phyloP scores from a whole-genome alignment of 2,888 invertebrate species.

The Zeuzera pyrina region DNA sequence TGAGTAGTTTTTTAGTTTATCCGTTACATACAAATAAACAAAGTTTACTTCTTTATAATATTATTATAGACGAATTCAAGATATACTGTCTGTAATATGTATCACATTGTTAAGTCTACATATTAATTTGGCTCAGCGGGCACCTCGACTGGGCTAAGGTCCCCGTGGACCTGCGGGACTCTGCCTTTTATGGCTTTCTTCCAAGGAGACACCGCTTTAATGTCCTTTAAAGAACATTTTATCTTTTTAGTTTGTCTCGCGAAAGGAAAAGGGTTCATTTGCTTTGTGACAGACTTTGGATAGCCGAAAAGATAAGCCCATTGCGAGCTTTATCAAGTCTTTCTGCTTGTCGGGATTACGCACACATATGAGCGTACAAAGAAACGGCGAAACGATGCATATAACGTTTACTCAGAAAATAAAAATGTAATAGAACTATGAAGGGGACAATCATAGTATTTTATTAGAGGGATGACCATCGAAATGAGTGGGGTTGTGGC shows the following conservation, averaged over 20 bases:
- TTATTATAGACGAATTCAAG: no score
- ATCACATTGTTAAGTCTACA: slow-evolving; percentile 36
- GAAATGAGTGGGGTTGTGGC: slow-evolving; percentile 43
- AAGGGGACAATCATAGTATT: slow-evolving; percentile 28
- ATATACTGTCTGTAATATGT: slow-evolving; percentile 9
- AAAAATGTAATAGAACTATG: slow-evolving; percentile 31
- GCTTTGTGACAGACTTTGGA: slow-evolving; percentile 57
- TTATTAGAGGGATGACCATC: slow-evolving; percentile 23
- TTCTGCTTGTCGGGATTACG: slow-evolving; percentile 35
- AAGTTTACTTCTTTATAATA: no score
- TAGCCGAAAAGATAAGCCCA: slow-evolving; percentile 50
- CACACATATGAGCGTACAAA: slow-evolving; percentile 17
- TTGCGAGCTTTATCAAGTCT: slow-evolving; percentile 47
- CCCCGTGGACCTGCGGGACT: slow-evolving; percentile 36
- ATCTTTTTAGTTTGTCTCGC: slow-evolving; percentile 64
- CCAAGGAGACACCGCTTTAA: slow-evolving; percentile 57
- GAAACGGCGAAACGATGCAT: slow-evolving; percentile 14
- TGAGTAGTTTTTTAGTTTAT: no score
- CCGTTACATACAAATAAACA: no score
- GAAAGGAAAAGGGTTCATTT: slow-evolving; percentile 61
- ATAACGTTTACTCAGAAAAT: slow-evolving; percentile 33
- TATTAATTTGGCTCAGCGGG: slow-evolving; percentile 50
- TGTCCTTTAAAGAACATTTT: slow-evolving; percentile 65
- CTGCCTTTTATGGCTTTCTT: slow-evolving; percentile 56
- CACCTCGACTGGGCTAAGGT: slow-evolving; percentile 26